These are phyloP conservation scores for Hassar affinis DNA, from an alignment of 2,113 vertebrate species.

Conservation along the genomic window DNA sequence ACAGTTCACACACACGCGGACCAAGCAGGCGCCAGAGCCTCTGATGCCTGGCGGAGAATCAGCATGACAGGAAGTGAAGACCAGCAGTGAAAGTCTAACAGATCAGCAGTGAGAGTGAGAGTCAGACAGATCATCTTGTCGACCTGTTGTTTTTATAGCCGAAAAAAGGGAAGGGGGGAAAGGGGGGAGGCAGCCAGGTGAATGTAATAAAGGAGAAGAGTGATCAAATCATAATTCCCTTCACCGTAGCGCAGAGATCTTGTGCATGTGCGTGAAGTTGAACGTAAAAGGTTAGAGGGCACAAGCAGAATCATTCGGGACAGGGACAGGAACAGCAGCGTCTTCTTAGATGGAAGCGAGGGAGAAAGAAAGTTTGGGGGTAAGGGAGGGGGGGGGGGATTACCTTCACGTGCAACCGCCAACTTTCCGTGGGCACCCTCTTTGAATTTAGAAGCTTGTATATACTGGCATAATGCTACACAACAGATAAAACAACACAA, in stretches of 20 bases:
- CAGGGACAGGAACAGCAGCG: conserved; percentile 54
- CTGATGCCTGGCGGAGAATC: conserved; percentile 48
- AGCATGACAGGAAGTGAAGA: conserved; percentile 23
- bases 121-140: conserved; percentile 67
- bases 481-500: conserved; percentile 59
- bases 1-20: conserved; percentile 58
- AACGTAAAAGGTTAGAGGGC: conserved; percentile 68
- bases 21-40: conserved; percentile 64
- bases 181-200: conserved; percentile 18
- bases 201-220: conserved; percentile 44
- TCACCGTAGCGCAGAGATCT: conserved; percentile 61
- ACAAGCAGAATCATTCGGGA: conserved; percentile 69
- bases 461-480: conserved; percentile 99
- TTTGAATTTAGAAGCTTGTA: conserved; percentile 98
- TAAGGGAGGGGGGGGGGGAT: conserved; percentile 74
- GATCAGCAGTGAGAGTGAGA: conserved; percentile 69
- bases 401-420: conserved; percentile 92
- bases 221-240: conserved; percentile 55
- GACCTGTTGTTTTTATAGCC: conserved; percentile 61
- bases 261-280: conserved; percentile 60
- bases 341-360: conserved; percentile 58
- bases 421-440: conserved; percentile 91
- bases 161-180: conserved; percentile 20
- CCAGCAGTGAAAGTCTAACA: conserved; percentile 49
- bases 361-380: conserved; percentile 64